These are phyloP conservation scores for Aphaenogaster floridana DNA, from an alignment of 1,140 invertebrate species.

Conservation along the genomic window DNA sequence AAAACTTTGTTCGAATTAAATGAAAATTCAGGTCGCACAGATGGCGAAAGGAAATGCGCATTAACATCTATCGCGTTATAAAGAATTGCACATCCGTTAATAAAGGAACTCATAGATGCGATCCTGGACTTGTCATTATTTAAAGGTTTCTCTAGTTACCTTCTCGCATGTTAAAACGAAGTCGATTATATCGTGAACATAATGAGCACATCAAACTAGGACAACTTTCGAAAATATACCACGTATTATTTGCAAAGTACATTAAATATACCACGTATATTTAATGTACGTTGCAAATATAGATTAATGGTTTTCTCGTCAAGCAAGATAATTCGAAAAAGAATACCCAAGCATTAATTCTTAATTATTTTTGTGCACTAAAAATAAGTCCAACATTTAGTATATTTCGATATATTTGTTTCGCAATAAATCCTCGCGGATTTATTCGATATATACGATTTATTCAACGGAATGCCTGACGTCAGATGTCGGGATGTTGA, in stretches of 20 bases:
- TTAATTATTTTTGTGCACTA: not conserved
- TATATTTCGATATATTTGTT: not conserved
- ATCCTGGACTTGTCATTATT: not conserved
- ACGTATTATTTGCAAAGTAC: not conserved
- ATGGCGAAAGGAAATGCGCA: not conserved
- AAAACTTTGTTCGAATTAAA: conserved; percentile 42
- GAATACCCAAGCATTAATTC: not conserved
- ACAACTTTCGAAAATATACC: not conserved
- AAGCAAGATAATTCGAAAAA: too few species aligned
- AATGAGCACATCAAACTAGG: not conserved
- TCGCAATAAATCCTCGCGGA: not conserved
- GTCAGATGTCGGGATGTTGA: not conserved
- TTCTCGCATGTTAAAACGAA: not conserved
- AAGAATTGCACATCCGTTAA: conserved; percentile 8
- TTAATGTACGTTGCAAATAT: not conserved
- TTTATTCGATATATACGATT: not conserved
- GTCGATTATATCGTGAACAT: not conserved
- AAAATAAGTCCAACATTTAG: not conserved
- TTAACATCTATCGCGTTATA: conserved; percentile 8
- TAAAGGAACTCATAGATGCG: not conserved
- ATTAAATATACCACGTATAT: not conserved
- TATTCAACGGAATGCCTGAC: not conserved
- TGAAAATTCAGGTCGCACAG: conserved; percentile 36
- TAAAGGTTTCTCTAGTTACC: not conserved
- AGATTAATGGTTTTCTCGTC: not conserved